Evolutionary conservation across 2,113 vertebrate genomes (phyloP).

Genomic region (Diphyllodes magnificus): DNA sequence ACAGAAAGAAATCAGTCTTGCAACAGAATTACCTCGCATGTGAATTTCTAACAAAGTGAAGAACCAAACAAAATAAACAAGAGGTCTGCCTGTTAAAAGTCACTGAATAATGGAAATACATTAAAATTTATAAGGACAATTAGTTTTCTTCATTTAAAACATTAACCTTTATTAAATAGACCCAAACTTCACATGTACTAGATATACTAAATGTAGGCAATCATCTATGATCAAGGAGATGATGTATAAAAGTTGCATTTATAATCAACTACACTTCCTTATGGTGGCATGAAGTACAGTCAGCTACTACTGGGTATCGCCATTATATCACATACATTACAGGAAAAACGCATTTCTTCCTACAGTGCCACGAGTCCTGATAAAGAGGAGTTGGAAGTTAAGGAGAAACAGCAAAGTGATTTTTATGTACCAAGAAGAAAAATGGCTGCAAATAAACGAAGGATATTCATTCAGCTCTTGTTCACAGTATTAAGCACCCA

Average conservation of each 20-base stretch:
- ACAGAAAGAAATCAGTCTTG: neutral
- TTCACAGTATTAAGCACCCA: neutral
- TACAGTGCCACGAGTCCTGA: fast-evolving
- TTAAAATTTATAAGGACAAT: neutral
- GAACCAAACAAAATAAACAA: neutral
- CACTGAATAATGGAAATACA: neutral
- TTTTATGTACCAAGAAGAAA: neutral
- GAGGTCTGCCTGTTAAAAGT: neutral
- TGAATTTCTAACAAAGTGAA: neutral
- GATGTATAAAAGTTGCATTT: neutral
- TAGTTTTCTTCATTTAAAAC: neutral
- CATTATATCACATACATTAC: fast-evolving
- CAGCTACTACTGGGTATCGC: fast-evolving
- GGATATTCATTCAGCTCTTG: neutral
- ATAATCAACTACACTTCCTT: neutral
- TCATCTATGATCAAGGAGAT: neutral
- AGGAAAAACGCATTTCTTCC: neutral
- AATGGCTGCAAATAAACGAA: neutral
- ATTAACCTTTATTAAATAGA: neutral
- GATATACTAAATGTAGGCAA: neutral
- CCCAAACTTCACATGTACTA: neutral
- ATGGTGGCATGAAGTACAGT: fast-evolving
- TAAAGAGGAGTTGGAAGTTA: neutral
- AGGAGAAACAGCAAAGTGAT: neutral
- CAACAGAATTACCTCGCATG: neutral